These are phyloP conservation scores for Tipula lateralis DNA, from an alignment of 2,888 invertebrate genomes.

Conservation along the genomic window DNA sequence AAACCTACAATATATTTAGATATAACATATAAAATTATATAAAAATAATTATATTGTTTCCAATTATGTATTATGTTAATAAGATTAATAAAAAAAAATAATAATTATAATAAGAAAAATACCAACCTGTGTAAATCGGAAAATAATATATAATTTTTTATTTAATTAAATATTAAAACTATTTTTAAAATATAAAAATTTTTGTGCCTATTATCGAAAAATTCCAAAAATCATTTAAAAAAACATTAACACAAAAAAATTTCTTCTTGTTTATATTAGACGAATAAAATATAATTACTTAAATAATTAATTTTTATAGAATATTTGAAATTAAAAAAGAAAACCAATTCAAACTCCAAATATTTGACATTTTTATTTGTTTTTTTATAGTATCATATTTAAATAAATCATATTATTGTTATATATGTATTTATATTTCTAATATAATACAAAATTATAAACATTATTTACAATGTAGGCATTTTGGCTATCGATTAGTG, in stretches of 20 bases:
- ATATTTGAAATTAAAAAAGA: background rate
- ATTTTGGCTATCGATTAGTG: background rate
- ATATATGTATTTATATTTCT: background rate
- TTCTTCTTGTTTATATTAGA: background rate
- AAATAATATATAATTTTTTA: background rate
- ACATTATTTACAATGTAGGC: background rate
- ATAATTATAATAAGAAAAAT: background rate
- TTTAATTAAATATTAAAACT: constrained; percentile 4
- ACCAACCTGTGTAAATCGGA: background rate
- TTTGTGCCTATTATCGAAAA: constrained; percentile 24
- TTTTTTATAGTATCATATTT: background rate
- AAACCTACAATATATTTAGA: background rate
- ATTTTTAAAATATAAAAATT: constrained; percentile 24
- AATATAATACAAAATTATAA: background rate
- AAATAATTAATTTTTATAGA: background rate
- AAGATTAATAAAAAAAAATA: background rate
- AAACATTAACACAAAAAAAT: background rate
- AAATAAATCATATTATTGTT: background rate
- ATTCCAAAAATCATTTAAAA: background rate
- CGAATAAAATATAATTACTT: background rate
- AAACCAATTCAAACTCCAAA: background rate
- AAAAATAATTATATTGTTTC: background rate
- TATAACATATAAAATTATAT: background rate
- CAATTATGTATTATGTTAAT: background rate
- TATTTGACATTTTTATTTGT: background rate